Evolutionary conservation across 2,888 invertebrate species (phyloP), one percentile per base, ranked within the genome.

Genomic region (Pycnomerus fuliginosus): DNA sequence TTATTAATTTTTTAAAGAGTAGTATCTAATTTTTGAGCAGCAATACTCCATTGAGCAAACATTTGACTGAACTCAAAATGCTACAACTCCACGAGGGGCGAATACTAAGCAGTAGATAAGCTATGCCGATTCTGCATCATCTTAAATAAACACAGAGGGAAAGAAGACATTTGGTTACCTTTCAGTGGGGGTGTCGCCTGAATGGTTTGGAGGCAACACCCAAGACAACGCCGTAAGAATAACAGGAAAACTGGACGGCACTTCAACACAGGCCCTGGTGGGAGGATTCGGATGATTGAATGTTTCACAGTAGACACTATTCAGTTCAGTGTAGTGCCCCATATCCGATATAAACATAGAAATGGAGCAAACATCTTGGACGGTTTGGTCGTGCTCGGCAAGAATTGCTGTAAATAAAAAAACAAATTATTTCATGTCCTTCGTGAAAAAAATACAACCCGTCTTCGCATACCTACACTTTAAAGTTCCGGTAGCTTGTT

Each of bases 291-390:
- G 74, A 70, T 85, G 83, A 57, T 77, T 77, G 64, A 95, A 85
- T 51, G 82, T 80, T 36, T 80, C 78, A 36, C 80, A 78, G 67
- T 96, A 96, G 11, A 85, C 80, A 49, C 79, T 76, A 69, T 95
- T 96, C 50, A 94, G 73, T 4, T 77, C 76, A 0, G 80, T 75
- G 70, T 92, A 96, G 55, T 87, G 81, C 1, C 76, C 76, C 85
- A 96, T 92, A 59, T 88, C 85, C 28, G 84, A 79, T 61, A 96
- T 83, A 68, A 89, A 94, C 60, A 95, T 78, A 52, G 87, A 87
- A 33, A 95, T 83, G 23, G 87, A 85, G 60, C 90, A 87, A 34
- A 94, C 75, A 64, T 93, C 84, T 38, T 73, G 69, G 41, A 87
- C 67, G 15, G 73, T 71, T 57, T 82, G 71, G 20, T 73, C 71